Base-by-base conservation (phyloP, 2,113 vertebrate genomes). In the Triplophysa dalaica region DNA sequence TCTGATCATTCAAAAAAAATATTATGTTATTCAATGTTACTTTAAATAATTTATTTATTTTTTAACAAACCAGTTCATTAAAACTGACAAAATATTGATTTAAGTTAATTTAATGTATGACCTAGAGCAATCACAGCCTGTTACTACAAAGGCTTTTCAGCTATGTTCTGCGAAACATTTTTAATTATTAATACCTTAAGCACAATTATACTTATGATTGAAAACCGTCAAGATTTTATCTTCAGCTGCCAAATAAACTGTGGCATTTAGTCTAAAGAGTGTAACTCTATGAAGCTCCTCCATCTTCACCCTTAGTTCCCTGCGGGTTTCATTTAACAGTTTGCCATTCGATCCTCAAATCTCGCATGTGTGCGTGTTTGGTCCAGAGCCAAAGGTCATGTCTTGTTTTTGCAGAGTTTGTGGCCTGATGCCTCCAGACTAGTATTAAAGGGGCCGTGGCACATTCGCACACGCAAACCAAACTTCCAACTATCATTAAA, bases 341-440 rank as follows among this genome's bases (percentile, higher is more conserved):
- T 43, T 62, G 58, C 38, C 72, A 75, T 75, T 75, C 45, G 58
- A 75, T 75, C 72, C 56, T 45, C 38, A 58, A 12, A 73, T 73
- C n/a, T 14, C 61, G 56, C 38, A 45, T 75, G 72, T 75, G 72
- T 75, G 58, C 16, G 10, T 2, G 58, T 75, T 75, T 75, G 72
- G 72, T 62, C 22, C 2, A 2, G 33, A 62, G 72, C 72, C 72
- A 75, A 75, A 75, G 58, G 72, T 62, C 22, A 21, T 62, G 72
- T 75, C 72, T 62, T 75, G 72, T 75, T 75, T 75, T 75, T 26
- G 56, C 72, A 75, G 72, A 62, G 72, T 41, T 45, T 75, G 38
- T 75, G 72, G 56, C 61, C 21, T 62, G 58, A 48, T 62, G 54
- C 58, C 38, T 73, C 21, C 45, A 16, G 52, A 22, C 33, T 58